A percentile compares a stretch with the other conserved stretches of the same genome.
Conservation (phyloP, 2,113 vertebrate genomes). For the Indri indri region DNA sequence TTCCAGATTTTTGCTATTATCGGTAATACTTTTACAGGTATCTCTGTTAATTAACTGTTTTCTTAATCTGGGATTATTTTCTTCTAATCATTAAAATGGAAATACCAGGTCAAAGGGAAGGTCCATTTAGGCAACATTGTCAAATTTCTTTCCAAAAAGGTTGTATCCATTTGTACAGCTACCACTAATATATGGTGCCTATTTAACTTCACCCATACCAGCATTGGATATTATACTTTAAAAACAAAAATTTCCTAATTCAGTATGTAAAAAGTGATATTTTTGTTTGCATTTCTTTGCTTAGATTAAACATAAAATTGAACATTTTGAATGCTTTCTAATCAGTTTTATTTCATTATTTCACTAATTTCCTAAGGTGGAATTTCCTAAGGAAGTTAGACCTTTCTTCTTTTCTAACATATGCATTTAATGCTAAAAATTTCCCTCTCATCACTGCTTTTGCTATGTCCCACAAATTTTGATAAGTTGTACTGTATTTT, state of each 20-base stretch:
- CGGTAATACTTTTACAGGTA: neutral
- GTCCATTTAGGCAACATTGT: neutral
- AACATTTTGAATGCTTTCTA: neutral
- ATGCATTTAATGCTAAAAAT: neutral
- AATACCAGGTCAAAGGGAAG: neutral
- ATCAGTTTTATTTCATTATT: neutral
- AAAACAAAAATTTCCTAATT: neutral
- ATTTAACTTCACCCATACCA: neutral
- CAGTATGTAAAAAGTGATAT: neutral
- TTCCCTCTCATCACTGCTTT: neutral
- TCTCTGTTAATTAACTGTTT: conserved; percentile 4
- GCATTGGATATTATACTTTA: neutral
- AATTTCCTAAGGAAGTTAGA: neutral
- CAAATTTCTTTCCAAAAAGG: conserved; percentile 7
- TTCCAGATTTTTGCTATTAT: conserved; percentile 18
- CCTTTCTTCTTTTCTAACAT: neutral
- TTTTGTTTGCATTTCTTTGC: conserved; percentile 1
- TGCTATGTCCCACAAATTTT: neutral
- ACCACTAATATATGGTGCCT: neutral
- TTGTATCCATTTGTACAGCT: neutral
- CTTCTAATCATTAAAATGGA: conserved; percentile 29
- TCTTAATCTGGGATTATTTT: neutral
- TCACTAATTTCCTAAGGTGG: neutral
- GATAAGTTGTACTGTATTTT: neutral
- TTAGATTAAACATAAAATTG: neutral